Evolutionary conservation across 2,113 vertebrate genomes (phyloP).

Genomic region (Sebastes schlegelii): DNA sequence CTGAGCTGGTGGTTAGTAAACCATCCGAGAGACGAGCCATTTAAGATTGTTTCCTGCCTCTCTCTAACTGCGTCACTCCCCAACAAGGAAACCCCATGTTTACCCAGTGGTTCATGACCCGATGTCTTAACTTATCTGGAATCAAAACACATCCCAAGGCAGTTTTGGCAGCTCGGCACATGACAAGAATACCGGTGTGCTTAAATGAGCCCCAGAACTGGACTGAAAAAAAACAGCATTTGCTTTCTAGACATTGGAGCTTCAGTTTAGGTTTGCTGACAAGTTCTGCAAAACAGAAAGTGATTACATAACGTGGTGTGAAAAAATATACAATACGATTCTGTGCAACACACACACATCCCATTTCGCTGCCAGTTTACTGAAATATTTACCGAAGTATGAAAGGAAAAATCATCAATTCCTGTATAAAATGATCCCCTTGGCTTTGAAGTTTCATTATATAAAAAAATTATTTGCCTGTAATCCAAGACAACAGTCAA

Average conservation of each 20-base stretch:
- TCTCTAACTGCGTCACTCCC: conserved; percentile 58
- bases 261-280: neutral
- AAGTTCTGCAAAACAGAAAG: neutral
- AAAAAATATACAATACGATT: neutral
- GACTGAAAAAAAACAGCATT: neutral
- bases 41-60: conserved; percentile 51
- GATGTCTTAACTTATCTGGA: conserved; percentile 45
- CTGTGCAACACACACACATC: neutral
- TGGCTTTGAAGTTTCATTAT: neutral
- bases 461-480: neutral
- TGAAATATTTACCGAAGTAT: neutral
- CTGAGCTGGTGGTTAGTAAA: conserved; percentile 6
- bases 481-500: neutral
- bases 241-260: neutral
- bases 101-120: conserved; percentile 35
- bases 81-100: conserved; percentile 73
- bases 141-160: conserved; percentile 39
- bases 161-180: conserved; percentile 11
- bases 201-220: conserved; percentile 7
- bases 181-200: conserved; percentile 17
- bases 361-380: neutral
- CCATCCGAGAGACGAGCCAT: conserved; percentile 18
- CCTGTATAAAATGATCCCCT: neutral
- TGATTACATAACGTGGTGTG: neutral
- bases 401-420: neutral